These are phyloP conservation scores for Cephus pulcher DNA, from an alignment of 2,888 invertebrate species.

Conservation along the genomic window DNA sequence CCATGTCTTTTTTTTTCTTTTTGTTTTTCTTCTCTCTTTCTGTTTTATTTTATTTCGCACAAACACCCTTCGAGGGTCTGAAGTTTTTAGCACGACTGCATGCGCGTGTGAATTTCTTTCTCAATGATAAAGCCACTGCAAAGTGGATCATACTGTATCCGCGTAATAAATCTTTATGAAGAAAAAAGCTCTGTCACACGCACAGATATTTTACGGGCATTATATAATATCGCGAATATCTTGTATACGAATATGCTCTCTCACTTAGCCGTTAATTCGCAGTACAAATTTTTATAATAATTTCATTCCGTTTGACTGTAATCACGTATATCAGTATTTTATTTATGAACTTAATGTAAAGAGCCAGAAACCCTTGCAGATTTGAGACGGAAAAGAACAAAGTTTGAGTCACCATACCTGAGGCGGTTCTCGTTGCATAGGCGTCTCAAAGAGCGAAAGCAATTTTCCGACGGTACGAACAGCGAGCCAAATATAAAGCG, in stretches of 20 bases:
- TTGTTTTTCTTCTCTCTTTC: too few relatives aligned
- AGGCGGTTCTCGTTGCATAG: conserved; percentile 58
- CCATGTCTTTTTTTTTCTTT: background rate
- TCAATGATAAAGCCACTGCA: background rate
- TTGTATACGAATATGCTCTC: background rate
- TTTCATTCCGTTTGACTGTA: background rate
- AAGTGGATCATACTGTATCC: too few relatives aligned
- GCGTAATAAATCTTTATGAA: too few relatives aligned
- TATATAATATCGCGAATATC: background rate
- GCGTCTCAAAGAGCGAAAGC: conserved; percentile 58
- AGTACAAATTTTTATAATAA: background rate
- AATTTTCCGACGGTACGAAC: conserved; percentile 59
- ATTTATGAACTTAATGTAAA: conserved; percentile 24
- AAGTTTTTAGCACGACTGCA: background rate
- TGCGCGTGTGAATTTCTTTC: background rate
- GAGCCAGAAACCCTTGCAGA: conserved; percentile 48
- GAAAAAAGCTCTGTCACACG: background rate
- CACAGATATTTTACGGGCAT: background rate
- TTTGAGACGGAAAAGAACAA: conserved; percentile 62
- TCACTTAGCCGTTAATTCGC: background rate
- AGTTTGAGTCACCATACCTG: conserved; percentile 58
- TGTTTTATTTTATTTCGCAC: background rate
- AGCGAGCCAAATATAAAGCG: conserved; percentile 21
- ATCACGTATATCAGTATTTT: conserved; percentile 15
- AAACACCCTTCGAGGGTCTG: background rate